A percentile compares a stretch with the other conserved stretches of the same genome.
Evolutionary conservation across 64 coral and sea anemone genomes (phyloP).

Genomic region (Porites australiensis): DNA sequence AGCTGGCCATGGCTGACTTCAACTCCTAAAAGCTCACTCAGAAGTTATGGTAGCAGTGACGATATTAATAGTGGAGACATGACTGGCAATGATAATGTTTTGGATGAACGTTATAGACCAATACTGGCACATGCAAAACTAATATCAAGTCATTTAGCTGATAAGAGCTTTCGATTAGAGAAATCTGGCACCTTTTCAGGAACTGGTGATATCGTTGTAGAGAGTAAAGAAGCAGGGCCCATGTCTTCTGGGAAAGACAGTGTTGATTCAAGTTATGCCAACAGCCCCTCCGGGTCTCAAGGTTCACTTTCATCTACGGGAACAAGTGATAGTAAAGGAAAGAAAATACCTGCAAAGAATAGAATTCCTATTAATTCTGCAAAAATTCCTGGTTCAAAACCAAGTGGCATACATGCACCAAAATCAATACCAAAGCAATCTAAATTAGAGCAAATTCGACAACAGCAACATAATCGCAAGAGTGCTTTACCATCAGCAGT

Average conservation of each 20-base stretch:
- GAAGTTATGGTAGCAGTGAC: constrained; percentile 3
- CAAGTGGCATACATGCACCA: neutral
- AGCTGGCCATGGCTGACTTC: constrained; percentile 45
- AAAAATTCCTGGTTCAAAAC: neutral
- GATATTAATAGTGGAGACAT: neutral
- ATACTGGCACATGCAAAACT: neutral
- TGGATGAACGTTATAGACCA: constrained; percentile 25
- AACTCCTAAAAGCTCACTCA: constrained; percentile 27
- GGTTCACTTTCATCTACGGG: constrained; percentile 48
- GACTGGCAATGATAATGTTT: constrained; percentile 47
- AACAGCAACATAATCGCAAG: constrained; percentile 17
- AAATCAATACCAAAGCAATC: constrained; percentile 26
- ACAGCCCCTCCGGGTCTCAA: constrained; percentile 47
- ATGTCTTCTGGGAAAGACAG: no score
- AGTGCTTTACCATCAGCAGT: neutral
- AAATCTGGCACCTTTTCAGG: neutral
- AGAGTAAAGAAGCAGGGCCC: neutral
- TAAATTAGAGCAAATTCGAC: constrained; percentile 34
- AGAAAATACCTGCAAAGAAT: constrained; percentile 23
- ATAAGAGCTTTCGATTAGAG: neutral
- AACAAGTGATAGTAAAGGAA: constrained; percentile 53
- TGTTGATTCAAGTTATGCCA: constrained; percentile 1
- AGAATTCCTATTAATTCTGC: neutral
- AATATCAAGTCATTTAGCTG: neutral
- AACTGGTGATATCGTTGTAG: neutral